These are phyloP conservation scores for Pantherophis guttatus DNA, from an alignment of 2,113 vertebrate species.

Conservation along the genomic window DNA sequence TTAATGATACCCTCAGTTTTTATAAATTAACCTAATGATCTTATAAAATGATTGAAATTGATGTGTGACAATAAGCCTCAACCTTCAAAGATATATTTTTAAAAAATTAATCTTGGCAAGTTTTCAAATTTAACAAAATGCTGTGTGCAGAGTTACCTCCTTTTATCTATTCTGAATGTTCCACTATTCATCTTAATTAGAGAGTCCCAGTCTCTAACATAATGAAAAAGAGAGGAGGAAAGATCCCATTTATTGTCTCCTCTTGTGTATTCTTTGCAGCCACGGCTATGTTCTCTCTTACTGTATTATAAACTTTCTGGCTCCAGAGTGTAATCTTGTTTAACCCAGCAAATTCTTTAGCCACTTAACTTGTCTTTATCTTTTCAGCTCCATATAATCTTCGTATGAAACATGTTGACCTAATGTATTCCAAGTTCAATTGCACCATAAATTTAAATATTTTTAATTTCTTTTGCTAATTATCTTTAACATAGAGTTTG, in stretches of 20 bases:
- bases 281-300: not conserved
- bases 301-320: not conserved
- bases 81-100: not conserved
- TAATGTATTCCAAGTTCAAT: not conserved
- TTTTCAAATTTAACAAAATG: not conserved
- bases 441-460: not conserved
- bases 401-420: not conserved
- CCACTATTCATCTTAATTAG: not conserved
- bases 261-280: not conserved
- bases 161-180: not conserved
- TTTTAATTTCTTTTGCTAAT: not conserved
- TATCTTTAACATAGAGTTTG: not conserved
- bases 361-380: not conserved
- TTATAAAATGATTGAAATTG: not conserved
- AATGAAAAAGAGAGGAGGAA: not conserved
- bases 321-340: not conserved
- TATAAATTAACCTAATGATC: not conserved
- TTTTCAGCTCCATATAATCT: not conserved
- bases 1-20: not conserved
- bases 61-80: not conserved
- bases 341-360: not conserved
- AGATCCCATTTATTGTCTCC: not conserved
- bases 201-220: not conserved
- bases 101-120: not conserved
- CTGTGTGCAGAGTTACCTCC: not conserved